Conservation (phyloP, 2,888 invertebrate species). For the Barypeithes pellucidus region DNA sequence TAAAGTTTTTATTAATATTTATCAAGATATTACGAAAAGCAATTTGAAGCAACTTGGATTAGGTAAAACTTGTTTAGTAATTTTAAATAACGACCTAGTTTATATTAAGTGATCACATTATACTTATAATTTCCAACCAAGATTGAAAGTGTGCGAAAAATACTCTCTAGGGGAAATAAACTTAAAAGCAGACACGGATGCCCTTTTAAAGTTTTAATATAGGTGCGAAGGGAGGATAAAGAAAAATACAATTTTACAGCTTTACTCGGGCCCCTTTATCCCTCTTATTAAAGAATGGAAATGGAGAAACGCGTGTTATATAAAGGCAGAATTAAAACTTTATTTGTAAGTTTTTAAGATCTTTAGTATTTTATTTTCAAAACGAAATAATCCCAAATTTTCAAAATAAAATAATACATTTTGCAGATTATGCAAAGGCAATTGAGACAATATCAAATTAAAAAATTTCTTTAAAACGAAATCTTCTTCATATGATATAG, state of each 20-base stretch:
- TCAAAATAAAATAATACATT: too few relatives aligned
- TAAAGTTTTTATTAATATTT: slow-evolving; percentile 11
- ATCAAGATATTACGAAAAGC: not conserved
- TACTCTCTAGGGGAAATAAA: not conserved
- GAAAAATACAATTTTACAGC: slow-evolving; percentile 1
- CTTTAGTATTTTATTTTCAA: too few relatives aligned
- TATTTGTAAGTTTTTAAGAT: too few relatives aligned
- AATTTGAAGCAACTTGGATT: not conserved
- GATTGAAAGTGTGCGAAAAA: not conserved
- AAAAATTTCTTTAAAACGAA: too few relatives aligned
- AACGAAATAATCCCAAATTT: too few relatives aligned
- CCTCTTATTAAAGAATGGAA: slow-evolving; percentile 1
- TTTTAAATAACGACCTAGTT: not conserved
- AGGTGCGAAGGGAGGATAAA: slow-evolving; percentile 1
- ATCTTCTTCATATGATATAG: too few relatives aligned
- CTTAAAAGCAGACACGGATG: slow-evolving; percentile 2
- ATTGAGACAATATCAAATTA: too few relatives aligned
- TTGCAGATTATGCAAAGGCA: too few relatives aligned
- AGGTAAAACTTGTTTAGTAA: not conserved
- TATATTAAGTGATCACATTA: not conserved
- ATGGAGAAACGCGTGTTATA: not conserved
- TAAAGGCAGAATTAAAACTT: too few relatives aligned
- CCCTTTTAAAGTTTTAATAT: slow-evolving; percentile 5
- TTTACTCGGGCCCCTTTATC: not conserved
- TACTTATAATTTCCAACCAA: not conserved